A percentile compares a stretch with the other conserved stretches of the same genome.
phyloP scores from a whole-genome alignment of 2,797 vertebrate genomes.

The Arctocebus calabarensis region DNA sequence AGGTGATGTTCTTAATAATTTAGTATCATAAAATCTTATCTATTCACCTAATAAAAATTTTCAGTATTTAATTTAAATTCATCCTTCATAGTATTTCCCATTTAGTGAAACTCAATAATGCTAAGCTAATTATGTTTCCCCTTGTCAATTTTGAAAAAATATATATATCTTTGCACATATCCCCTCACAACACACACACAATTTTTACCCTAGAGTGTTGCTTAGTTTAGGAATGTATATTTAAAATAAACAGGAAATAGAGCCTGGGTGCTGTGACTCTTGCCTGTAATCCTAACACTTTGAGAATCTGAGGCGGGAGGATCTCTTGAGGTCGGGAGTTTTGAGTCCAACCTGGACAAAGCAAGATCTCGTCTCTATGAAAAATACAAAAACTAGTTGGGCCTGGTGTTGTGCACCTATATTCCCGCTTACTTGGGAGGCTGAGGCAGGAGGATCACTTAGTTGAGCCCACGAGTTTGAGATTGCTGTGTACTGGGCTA shows the following conservation, averaged over 20 bases:
- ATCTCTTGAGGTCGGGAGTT: too few species aligned
- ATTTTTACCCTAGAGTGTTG: not conserved
- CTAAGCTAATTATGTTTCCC: not conserved
- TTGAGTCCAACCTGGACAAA: too few species aligned
- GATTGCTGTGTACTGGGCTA: too few species aligned
- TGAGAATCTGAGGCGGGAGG: too few species aligned
- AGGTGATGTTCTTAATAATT: not conserved
- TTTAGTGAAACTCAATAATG: not conserved
- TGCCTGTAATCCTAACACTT: too few species aligned
- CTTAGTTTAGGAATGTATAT: conserved; percentile 4
- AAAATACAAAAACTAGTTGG: too few species aligned
- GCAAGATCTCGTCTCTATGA: too few species aligned
- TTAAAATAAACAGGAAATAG: conserved; percentile 27
- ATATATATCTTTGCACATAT: not conserved
- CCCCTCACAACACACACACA: not conserved
- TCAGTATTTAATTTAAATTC: conserved; percentile 36
- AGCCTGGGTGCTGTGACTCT: too few species aligned
- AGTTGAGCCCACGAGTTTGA: too few species aligned
- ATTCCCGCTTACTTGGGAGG: too few species aligned
- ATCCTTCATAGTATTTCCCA: not conserved
- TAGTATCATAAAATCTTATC: not conserved
- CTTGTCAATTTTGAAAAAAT: not conserved
- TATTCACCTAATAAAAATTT: conserved; percentile 7
- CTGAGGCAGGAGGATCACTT: too few species aligned
- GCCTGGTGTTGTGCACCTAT: too few species aligned